Percentiles rank a stretch among this genome's conserved stretches.
Conservation (phyloP, 2,888 invertebrate genomes). For the Temnothorax ravouxi region DNA sequence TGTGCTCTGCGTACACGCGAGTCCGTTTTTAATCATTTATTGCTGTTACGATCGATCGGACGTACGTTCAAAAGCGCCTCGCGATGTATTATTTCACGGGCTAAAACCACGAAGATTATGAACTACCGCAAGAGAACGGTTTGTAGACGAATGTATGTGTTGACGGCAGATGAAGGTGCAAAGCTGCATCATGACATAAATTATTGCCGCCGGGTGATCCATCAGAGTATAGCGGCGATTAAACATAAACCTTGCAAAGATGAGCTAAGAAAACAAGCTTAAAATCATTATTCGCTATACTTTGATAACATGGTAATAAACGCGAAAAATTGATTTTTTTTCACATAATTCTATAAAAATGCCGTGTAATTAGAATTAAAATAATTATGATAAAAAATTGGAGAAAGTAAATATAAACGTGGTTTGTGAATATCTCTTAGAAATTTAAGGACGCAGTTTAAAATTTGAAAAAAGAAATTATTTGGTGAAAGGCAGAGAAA, state of each 20-base stretch:
- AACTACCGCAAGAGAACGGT: constrained; percentile 38
- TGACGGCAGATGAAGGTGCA: constrained; percentile 27
- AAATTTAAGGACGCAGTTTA: neutral
- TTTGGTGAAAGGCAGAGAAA: neutral
- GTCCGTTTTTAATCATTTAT: constrained; percentile 51
- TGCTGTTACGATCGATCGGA: constrained; percentile 35
- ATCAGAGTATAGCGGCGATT: constrained; percentile 38
- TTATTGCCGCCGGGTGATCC: constrained; percentile 33
- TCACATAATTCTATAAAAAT: neutral
- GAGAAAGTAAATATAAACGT: neutral
- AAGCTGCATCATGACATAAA: constrained; percentile 39
- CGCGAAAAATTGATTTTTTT: neutral
- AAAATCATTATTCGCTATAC: constrained; percentile 9
- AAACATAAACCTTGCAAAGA: constrained; percentile 14
- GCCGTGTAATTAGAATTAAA: neutral
- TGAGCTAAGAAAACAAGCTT: constrained; percentile 3
- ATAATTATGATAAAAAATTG: neutral
- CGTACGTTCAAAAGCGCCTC: constrained; percentile 40
- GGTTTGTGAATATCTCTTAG: neutral
- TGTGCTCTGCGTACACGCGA: neutral
- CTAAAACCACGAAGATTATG: constrained; percentile 52
- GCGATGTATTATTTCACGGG: constrained; percentile 46
- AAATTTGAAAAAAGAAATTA: neutral
- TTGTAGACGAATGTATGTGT: constrained; percentile 23
- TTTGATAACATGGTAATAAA: neutral